phyloP scores from a whole-genome alignment of 2,888 invertebrate species.

The Noctua janthe region DNA sequence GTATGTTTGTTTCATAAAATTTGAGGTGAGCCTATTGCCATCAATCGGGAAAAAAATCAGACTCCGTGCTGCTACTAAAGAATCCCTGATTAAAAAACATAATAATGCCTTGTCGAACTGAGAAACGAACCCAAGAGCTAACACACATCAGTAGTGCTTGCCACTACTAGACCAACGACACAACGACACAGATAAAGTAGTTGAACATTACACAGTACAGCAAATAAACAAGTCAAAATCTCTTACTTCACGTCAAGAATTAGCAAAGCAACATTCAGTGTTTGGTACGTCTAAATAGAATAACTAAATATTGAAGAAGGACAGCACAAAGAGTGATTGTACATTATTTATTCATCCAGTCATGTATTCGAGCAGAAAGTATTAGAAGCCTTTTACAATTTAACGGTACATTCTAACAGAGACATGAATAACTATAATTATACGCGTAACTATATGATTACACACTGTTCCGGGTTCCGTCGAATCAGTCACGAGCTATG shows the following conservation, averaged over 20 bases:
- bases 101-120: neutral
- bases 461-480: conserved; percentile 75
- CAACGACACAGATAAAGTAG: neutral
- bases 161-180: neutral
- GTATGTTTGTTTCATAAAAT: neutral
- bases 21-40: neutral
- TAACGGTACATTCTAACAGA: conserved; percentile 55
- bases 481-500: conserved; percentile 69
- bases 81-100: neutral
- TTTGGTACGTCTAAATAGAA: conserved; percentile 1
- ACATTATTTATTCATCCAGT: conserved; percentile 53
- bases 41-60: neutral
- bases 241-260: neutral
- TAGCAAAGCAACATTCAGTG: neutral
- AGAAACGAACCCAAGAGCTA: neutral
- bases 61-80: neutral
- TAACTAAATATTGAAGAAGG: conserved; percentile 28
- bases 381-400: conserved; percentile 57
- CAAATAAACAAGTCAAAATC: conserved; percentile 11
- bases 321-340: conserved; percentile 47
- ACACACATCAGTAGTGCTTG: neutral
- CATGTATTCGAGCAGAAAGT: conserved; percentile 53
- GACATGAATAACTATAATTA: conserved; percentile 65
- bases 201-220: neutral
- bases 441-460: conserved; percentile 78